Evolutionary conservation across 2,113 vertebrate species (phyloP), one percentile per base, ranked within the genome.

Genomic region (Amblyopsis rosae): DNA sequence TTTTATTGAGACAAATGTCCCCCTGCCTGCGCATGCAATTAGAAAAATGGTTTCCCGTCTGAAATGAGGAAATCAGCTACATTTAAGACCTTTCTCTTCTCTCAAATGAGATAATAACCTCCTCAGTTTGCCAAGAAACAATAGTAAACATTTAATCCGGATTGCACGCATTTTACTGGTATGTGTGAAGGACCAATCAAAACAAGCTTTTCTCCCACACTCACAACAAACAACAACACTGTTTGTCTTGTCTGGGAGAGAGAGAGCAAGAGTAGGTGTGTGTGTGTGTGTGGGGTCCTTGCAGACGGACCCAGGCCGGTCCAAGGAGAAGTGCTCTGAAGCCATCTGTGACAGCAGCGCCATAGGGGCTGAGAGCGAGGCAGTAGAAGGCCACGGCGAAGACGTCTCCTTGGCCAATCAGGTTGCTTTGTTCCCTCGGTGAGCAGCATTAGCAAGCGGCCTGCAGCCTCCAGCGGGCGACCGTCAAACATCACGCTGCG

Each of bases 1-100:
- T 84, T 91, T 90, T 87, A 91, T 90, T 88, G 81, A 93, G 90
- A 93, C 89, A 90, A 93, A 93, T 90, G 70, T 87, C 59, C 72
- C 60, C 65, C 85, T 59, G 77, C 66, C 75, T 83, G 81, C 63
- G 82, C 77, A 70, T 77, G 82, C 88, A 91, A 92, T 91, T 90
- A 90, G 84, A 82, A 65, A 76, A 65, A 79, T 86, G 82, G 17
- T 65, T 70, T 82, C 72, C 62, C 55, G 68, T 79, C 70, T 73
- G 73, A 84, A 87, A 85, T 66, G 73, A 67, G 77, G 76, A 73
- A 86, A 84, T 85, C 68, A 17, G 77, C 54, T 66, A 67, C 54
- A 79, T 79, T 82, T 61, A 61, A 77, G 58, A 55, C 50, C 53
- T 73, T 61, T 73, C 61, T 47, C 33, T 75, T 59, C 75, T 61